Percentiles rank a stretch among this genome's conserved stretches.
Conservation (phyloP, 2,888 invertebrate genomes). For the Drosophila silvestris region DNA sequence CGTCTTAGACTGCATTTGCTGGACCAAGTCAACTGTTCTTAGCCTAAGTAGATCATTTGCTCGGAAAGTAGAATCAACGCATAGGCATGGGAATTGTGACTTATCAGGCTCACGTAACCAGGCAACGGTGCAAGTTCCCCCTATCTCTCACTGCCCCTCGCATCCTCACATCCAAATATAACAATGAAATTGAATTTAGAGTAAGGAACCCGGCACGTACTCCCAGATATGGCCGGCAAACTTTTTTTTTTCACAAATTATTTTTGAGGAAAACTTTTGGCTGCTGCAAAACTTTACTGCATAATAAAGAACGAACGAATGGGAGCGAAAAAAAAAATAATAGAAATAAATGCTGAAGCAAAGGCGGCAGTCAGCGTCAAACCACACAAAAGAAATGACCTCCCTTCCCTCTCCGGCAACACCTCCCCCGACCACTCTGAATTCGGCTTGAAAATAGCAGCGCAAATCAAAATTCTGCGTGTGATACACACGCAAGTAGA, state of each 20-base stretch:
- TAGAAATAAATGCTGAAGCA: slow-evolving; percentile 38
- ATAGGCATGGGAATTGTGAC: slow-evolving; percentile 31
- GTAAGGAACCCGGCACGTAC: slow-evolving; percentile 74
- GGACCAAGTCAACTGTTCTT: slow-evolving; percentile 15
- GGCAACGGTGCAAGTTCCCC: slow-evolving; percentile 31
- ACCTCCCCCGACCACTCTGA: slow-evolving; percentile 1
- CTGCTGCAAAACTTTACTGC: slow-evolving; percentile 71
- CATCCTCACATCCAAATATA: slow-evolving; percentile 33
- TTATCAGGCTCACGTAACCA: slow-evolving; percentile 51
- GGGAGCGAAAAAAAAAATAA: slow-evolving; percentile 13
- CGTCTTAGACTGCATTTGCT: slow-evolving; percentile 7
- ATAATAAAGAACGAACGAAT: slow-evolving; percentile 66
- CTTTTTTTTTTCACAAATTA: slow-evolving; percentile 74
- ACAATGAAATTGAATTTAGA: slow-evolving; percentile 78
- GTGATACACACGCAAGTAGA: slow-evolving; percentile 55
- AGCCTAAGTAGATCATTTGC: slow-evolving; percentile 42
- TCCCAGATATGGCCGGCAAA: slow-evolving; percentile 69
- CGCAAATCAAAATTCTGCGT: slow-evolving; percentile 77
- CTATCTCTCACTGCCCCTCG: not conserved
- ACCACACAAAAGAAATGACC: slow-evolving; percentile 41
- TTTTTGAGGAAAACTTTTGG: slow-evolving; percentile 71
- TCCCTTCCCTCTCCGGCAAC: not conserved
- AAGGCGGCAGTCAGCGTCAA: slow-evolving; percentile 23
- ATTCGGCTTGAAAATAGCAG: slow-evolving; percentile 34
- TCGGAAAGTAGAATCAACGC: slow-evolving; percentile 4